A percentile compares a stretch with the other conserved stretches of the same genome.
phyloP scores from a whole-genome alignment of 30 jellyfish, hydroid and myxozoan species.

The Chironex yamaguchii region DNA sequence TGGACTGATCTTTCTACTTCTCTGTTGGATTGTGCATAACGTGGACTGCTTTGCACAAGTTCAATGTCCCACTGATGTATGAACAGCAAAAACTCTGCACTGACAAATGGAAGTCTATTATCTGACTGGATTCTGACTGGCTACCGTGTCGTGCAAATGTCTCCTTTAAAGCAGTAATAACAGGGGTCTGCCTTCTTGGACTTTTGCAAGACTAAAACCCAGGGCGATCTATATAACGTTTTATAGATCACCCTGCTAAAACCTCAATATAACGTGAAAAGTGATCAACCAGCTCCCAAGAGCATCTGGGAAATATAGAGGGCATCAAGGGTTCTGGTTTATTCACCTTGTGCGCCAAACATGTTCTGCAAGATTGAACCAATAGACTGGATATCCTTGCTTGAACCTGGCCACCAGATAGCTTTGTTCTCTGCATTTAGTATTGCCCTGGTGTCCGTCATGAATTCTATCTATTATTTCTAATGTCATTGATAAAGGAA shows the following conservation, averaged over 20 bases:
- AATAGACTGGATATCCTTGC: constrained; percentile 51
- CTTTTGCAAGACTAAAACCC: no score
- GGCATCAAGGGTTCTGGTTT: constrained; percentile 46
- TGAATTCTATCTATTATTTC: constrained; percentile 37
- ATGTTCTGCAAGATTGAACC: constrained; percentile 47
- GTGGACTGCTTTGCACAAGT: constrained; percentile 68
- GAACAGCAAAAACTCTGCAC: no score
- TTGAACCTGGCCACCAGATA: constrained; percentile 71
- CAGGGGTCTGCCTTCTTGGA: no score
- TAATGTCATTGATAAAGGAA: constrained; percentile 49
- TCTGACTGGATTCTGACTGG: constrained; percentile 62
- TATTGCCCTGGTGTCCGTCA: constrained; percentile 68
- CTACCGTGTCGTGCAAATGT: constrained; percentile 54
- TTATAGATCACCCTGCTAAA: constrained; percentile 35
- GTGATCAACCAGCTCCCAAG: constrained; percentile 60
- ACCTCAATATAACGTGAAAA: constrained; percentile 46
- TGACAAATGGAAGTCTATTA: no score
- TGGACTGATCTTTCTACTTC: constrained; percentile 67
- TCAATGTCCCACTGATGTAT: no score
- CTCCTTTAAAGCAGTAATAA: constrained; percentile 1
- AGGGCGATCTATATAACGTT: no score
- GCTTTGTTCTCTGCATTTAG: constrained; percentile 34
- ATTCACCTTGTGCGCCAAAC: constrained; percentile 26
- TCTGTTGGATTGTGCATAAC: constrained; percentile 55
- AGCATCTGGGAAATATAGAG: constrained; percentile 41